Conservation (phyloP, 92 coral and sea anemone species). For the Actinernus sp. region DNA sequence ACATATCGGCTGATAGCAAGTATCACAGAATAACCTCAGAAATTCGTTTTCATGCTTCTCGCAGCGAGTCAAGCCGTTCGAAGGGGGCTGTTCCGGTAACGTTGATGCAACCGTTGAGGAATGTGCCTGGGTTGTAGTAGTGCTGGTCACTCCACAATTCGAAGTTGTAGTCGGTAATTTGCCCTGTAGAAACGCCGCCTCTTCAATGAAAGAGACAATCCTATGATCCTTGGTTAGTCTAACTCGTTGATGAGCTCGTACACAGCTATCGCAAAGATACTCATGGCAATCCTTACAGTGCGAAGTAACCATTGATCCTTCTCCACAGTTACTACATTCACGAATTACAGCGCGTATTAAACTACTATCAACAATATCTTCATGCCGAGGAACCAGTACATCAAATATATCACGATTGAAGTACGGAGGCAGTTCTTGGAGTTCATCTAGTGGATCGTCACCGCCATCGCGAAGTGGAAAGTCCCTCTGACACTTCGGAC, state of each 20-base stretch:
- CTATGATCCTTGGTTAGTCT: conserved; percentile 96
- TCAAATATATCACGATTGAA: conserved; percentile 85
- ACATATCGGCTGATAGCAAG: conserved; percentile 93
- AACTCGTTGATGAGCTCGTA: conserved; percentile 94
- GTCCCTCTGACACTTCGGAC: conserved; percentile 91
- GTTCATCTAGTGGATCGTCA: conserved; percentile 86
- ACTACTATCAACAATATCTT: conserved; percentile 60
- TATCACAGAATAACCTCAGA: conserved; percentile 89
- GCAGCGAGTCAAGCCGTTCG: conserved; percentile 80
- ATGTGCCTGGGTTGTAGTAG: conserved; percentile 40
- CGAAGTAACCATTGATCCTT: conserved; percentile 93
- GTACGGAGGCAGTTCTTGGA: conserved; percentile 57
- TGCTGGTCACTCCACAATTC: conserved; percentile 2
- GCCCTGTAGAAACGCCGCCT: conserved; percentile 65
- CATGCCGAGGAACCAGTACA: conserved; percentile 86
- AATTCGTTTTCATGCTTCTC: conserved; percentile 88
- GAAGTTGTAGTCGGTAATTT: neutral
- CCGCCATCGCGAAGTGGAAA: conserved; percentile 90
- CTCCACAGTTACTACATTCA: conserved; percentile 93
- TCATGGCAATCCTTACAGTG: conserved; percentile 94
- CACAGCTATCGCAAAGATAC: conserved; percentile 90
- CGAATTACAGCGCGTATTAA: conserved; percentile 84
- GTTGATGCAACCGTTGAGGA: conserved; percentile 40
- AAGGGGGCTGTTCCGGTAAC: conserved; percentile 37
- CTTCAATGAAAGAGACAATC: conserved; percentile 85